A percentile compares a stretch with the other conserved stretches of the same genome.
Evolutionary conservation across 53 echinoderm and acorn worm species (phyloP).

Genomic region (Pentamera pediparva): DNA sequence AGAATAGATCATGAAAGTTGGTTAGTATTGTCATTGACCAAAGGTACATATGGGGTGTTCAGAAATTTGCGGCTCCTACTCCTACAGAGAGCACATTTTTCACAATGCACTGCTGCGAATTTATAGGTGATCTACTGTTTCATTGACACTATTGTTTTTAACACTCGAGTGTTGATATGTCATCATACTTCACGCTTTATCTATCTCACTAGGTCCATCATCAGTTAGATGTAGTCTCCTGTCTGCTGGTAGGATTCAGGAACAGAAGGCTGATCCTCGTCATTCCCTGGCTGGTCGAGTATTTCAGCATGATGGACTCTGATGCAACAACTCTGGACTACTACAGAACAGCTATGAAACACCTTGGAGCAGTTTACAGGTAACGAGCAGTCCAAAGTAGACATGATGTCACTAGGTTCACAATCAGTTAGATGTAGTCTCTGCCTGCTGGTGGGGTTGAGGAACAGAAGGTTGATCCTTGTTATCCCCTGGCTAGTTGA

Average conservation of each 20-base stretch:
- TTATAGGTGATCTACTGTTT: no score
- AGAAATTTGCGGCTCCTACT: no score
- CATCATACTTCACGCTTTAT: no score
- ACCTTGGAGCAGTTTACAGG: slow-evolving; percentile 82
- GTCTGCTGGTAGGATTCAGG: slow-evolving; percentile 36
- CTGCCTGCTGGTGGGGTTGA: slow-evolving; percentile 39
- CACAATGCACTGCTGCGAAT: no score
- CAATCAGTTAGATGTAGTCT: slow-evolving; percentile 53
- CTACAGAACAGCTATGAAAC: slow-evolving; percentile 57
- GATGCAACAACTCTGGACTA: slow-evolving; percentile 60
- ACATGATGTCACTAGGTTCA: slow-evolving; percentile 38
- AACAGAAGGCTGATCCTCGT: slow-evolving; percentile 63
- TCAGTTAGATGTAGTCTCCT: slow-evolving; percentile 51
- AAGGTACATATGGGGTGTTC: no score
- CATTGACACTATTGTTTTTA: no score
- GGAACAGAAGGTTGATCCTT: slow-evolving; percentile 55
- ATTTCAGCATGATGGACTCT: slow-evolving; percentile 91
- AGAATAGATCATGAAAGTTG: no score
- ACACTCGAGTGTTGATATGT: no score
- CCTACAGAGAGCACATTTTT: no score
- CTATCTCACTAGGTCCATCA: slow-evolving; percentile 38
- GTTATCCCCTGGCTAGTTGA: slow-evolving; percentile 92
- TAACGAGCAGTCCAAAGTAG: no score
- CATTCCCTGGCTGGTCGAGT: slow-evolving; percentile 92
- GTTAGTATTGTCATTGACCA: no score